Percentiles rank a stretch among this genome's conserved stretches.
Conservation (phyloP, 2,113 vertebrate genomes). For the Oreochromis niloticus region DNA sequence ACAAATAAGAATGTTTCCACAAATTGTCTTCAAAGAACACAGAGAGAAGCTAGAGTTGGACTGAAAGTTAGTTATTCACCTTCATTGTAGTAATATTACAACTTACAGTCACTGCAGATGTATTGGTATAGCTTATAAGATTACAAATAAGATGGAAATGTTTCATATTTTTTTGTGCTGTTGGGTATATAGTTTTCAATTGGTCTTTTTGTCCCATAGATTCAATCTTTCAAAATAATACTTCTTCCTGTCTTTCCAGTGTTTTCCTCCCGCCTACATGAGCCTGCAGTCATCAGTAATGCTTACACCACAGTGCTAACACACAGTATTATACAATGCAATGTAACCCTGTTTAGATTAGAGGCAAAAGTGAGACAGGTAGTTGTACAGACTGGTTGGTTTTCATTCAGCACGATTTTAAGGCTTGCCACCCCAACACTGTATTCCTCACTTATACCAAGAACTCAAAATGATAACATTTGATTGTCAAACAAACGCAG, state of each 20-base stretch:
- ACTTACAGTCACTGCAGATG: not conserved
- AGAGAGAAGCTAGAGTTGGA: not conserved
- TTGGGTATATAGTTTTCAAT: not conserved
- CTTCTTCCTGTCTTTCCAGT: not conserved
- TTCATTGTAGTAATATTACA: not conserved
- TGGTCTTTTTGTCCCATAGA: not conserved
- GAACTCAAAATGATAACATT: not conserved
- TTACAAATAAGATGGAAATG: not conserved
- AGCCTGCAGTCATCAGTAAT: not conserved
- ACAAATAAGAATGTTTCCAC: not conserved
- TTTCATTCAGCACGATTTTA: not conserved
- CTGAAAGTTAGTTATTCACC: not conserved
- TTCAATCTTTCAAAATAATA: not conserved
- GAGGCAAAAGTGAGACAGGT: not conserved
- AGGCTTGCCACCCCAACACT: not conserved
- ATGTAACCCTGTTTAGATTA: conserved; percentile 16
- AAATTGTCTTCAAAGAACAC: not conserved
- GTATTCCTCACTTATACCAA: not conserved
- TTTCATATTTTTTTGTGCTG: not conserved
- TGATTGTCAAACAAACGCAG: conserved; percentile 25
- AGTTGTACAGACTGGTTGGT: not conserved
- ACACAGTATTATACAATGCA: conserved; percentile 7
- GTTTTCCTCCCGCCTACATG: not conserved
- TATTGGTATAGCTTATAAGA: not conserved
- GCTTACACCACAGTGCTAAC: not conserved